Percentiles rank a stretch among this genome's conserved stretches.
phyloP scores from a whole-genome alignment of 2,113 vertebrate genomes.

The Tachuris rubrigastra region DNA sequence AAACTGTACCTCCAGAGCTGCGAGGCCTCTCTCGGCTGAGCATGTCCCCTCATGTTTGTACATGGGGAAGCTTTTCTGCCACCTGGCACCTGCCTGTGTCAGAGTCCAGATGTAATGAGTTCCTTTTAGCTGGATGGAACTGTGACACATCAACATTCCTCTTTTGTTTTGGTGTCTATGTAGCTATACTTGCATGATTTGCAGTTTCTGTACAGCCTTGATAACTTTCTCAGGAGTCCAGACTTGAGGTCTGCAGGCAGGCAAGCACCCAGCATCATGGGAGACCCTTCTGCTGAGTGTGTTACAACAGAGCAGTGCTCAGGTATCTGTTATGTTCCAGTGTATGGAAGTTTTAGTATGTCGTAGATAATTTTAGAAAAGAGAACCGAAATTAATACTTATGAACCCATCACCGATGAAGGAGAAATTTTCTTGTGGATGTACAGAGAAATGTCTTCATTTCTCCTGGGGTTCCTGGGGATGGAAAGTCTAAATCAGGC shows the following conservation, averaged over 20 bases:
- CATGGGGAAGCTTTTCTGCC: accelerated
- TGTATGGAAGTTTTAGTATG: background rate
- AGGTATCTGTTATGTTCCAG: background rate
- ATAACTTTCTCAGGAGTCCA: background rate
- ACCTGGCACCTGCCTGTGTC: background rate
- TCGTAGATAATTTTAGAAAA: background rate
- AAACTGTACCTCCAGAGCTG: accelerated
- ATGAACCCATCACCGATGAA: background rate
- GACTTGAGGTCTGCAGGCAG: background rate
- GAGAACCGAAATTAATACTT: background rate
- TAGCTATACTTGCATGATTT: background rate
- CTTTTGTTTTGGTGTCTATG: background rate
- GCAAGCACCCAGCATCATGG: background rate
- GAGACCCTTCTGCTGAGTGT: background rate
- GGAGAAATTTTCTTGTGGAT: background rate
- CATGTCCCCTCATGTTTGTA: accelerated
- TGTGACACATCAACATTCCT: background rate
- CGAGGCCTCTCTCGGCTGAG: background rate
- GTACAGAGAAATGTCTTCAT: background rate
- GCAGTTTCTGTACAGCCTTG: background rate
- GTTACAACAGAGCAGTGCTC: background rate
- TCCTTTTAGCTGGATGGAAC: background rate
- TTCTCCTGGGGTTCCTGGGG: background rate
- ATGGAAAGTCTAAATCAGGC: conserved; percentile 21
- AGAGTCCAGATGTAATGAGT: background rate